Percentiles rank a stretch among this genome's conserved stretches.
Conservation (phyloP, 2,797 vertebrate species). For the Thamnophis elegans region DNA sequence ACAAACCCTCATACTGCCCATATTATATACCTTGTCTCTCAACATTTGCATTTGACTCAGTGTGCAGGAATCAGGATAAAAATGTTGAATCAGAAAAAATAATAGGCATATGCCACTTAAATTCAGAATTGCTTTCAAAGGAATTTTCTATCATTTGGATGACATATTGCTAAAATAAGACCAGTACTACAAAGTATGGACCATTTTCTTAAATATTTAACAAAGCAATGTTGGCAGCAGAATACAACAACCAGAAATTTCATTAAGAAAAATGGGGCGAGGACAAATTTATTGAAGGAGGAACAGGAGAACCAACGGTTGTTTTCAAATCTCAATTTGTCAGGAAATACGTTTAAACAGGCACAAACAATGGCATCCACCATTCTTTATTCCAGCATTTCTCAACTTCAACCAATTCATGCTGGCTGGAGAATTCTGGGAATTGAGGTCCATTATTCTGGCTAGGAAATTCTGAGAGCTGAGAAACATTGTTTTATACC, state of each 20-base stretch:
- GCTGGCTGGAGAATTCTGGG: background rate
- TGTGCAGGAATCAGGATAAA: background rate
- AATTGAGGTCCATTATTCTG: background rate
- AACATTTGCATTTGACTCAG: background rate
- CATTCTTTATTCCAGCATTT: background rate
- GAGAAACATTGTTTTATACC: background rate
- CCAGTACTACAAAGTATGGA: background rate
- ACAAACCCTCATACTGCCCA: background rate
- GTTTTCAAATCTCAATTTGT: background rate
- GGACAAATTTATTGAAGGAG: background rate
- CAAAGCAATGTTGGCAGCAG: background rate
- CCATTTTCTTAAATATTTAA: background rate
- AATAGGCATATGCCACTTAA: background rate
- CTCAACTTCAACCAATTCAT: background rate
- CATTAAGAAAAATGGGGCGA: background rate
- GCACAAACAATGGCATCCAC: background rate
- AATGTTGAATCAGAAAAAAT: background rate
- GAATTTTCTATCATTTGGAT: conserved; percentile 3
- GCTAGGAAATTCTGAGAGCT: background rate
- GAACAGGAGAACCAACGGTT: background rate
- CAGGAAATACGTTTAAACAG: background rate
- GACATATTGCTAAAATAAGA: background rate
- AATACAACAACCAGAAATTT: background rate
- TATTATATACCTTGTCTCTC: background rate
- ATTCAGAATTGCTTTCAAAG: background rate